phyloP scores from a whole-genome alignment of 1,140 invertebrate species.

The Tetramorium simillimum region DNA sequence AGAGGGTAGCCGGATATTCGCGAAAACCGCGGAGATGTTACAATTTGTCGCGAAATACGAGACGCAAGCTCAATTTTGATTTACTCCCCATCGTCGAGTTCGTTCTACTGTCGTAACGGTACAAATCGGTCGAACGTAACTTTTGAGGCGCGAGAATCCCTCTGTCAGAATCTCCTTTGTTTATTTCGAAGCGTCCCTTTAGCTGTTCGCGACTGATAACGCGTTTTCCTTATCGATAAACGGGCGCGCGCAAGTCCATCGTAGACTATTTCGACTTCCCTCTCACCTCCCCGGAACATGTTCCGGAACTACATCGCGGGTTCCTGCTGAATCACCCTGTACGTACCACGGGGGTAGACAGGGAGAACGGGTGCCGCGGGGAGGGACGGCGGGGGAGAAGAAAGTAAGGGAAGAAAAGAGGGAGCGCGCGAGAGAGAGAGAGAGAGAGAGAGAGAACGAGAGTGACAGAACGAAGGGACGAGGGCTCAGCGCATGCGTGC shows the following conservation, averaged over 20 bases:
- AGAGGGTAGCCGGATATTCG: neutral
- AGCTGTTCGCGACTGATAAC: neutral
- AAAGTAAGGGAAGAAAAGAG: slow-evolving; percentile 10
- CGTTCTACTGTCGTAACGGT: neutral
- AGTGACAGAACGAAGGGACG: slow-evolving; percentile 49
- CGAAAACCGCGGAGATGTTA: neutral
- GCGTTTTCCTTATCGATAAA: slow-evolving; percentile 2
- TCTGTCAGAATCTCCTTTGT: neutral
- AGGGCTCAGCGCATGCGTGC: slow-evolving; percentile 78
- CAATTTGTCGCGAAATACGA: neutral
- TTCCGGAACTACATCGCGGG: slow-evolving; percentile 30
- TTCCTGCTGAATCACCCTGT: slow-evolving; percentile 48
- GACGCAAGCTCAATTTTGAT: neutral
- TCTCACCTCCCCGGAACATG: neutral
- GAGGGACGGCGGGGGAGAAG: neutral
- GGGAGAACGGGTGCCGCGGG: no score
- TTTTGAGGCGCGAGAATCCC: neutral
- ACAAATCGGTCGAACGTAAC: neutral
- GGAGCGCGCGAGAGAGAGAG: slow-evolving; percentile 18
- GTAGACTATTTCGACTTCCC: slow-evolving; percentile 2
- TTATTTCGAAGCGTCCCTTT: neutral
- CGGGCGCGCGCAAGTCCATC: neutral
- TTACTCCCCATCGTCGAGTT: neutral
- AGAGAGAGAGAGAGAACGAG: slow-evolving; percentile 35
- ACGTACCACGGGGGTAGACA: neutral